Evolutionary conservation across 1,140 invertebrate genomes (phyloP).

Genomic region (Bombus consobrinus): DNA sequence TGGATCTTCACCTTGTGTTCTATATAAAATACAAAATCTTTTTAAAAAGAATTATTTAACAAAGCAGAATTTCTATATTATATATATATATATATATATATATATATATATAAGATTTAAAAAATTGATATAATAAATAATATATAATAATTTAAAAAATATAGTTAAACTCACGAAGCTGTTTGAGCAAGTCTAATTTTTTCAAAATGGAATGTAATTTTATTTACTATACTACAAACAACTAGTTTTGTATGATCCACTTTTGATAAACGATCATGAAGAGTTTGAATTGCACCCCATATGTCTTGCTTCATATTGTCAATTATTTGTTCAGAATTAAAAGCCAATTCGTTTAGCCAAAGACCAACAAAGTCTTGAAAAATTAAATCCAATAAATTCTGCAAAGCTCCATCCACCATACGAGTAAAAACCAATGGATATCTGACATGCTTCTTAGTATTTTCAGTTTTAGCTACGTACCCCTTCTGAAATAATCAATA

Average conservation of each 20-base stretch:
- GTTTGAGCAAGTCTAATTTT: conserved; percentile 90
- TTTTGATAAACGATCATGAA: conserved; percentile 88
- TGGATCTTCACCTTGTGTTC: conserved; percentile 85
- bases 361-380: conserved; percentile 90
- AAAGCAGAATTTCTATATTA: background rate
- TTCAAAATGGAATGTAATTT: conserved; percentile 93
- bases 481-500: conserved; percentile 66
- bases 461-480: conserved; percentile 72
- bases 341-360: conserved; percentile 89
- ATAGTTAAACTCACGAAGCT: conserved; percentile 85
- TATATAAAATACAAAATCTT: conserved; percentile 69
- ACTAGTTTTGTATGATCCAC: conserved; percentile 93
- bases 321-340: conserved; percentile 84
- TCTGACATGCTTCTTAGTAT: conserved; percentile 74
- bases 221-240: conserved; percentile 90
- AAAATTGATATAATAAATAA: background rate
- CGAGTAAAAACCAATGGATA: conserved; percentile 90
- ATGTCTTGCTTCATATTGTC: conserved; percentile 90
- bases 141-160: background rate
- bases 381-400: conserved; percentile 91
- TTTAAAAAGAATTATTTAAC: conserved; percentile 43
- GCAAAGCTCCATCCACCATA: conserved; percentile 91
- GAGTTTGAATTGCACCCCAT: conserved; percentile 90
- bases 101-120: background rate
- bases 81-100: background rate